A percentile compares a stretch with the other conserved stretches of the same genome.
Conservation (phyloP, 2,888 invertebrate species). For the Ypsolopha scabrella region DNA sequence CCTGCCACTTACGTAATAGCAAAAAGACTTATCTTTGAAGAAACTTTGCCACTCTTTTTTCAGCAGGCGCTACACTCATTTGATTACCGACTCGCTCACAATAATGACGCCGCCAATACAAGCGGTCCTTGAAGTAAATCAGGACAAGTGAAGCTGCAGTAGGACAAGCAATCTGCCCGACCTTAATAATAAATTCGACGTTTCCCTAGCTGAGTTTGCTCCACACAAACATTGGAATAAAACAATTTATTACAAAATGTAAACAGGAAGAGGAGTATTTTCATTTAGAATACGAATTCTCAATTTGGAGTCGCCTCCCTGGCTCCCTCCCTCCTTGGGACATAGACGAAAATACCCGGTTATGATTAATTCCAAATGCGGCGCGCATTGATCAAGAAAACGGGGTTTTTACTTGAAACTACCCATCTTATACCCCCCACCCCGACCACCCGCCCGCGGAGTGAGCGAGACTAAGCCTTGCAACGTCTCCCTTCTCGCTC, state of each 20-base stretch:
- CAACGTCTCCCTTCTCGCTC: slow-evolving; percentile 60
- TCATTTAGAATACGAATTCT: slow-evolving; percentile 69
- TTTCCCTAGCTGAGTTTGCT: slow-evolving; percentile 16
- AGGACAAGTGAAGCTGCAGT: slow-evolving; percentile 2
- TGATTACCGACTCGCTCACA: neutral
- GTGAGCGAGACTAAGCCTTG: slow-evolving; percentile 59
- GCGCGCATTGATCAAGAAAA: slow-evolving; percentile 68
- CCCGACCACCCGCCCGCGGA: slow-evolving; percentile 22
- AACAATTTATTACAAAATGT: slow-evolving; percentile 71
- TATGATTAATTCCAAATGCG: slow-evolving; percentile 71
- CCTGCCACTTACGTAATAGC: neutral
- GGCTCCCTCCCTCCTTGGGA: slow-evolving; percentile 27
- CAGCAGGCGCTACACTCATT: slow-evolving; percentile 13
- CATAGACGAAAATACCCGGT: slow-evolving; percentile 70
- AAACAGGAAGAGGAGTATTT: slow-evolving; percentile 69
- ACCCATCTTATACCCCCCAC: slow-evolving; percentile 52
- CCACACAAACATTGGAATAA: slow-evolving; percentile 56
- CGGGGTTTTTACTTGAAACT: slow-evolving; percentile 69
- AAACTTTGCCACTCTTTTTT: slow-evolving; percentile 15
- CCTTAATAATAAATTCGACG: slow-evolving; percentile 40
- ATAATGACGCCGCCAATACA: neutral
- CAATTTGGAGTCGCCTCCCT: slow-evolving; percentile 26
- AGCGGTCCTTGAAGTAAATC: too few relatives aligned
- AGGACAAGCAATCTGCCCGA: slow-evolving; percentile 14
- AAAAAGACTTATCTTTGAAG: neutral